Evolutionary conservation across 2,888 invertebrate genomes (phyloP).

Genomic region (Chrysomela aeneicollis): DNA sequence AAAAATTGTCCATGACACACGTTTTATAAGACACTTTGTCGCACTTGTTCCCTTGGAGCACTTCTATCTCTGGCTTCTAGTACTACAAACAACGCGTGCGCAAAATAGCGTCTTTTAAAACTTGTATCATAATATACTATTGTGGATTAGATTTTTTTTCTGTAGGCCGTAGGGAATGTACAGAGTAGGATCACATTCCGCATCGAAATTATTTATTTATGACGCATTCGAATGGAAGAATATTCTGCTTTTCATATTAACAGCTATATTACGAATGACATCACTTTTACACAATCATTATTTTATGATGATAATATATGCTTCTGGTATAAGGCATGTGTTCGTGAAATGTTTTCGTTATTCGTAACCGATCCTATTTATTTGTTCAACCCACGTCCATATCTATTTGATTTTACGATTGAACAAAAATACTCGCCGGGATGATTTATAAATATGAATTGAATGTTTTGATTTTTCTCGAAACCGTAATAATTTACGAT

Average conservation of each 20-base stretch:
- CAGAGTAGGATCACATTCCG: background rate
- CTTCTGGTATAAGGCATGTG: background rate
- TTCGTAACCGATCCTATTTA: background rate
- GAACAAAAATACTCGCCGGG: background rate
- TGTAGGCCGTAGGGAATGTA: background rate
- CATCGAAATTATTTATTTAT: background rate
- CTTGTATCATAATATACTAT: too few relatives aligned
- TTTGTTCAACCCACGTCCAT: slow-evolving; percentile 4
- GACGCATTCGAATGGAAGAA: background rate
- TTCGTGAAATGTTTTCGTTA: slow-evolving; percentile 1
- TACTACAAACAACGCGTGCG: too few relatives aligned
- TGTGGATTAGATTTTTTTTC: too few relatives aligned
- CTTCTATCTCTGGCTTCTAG: too few relatives aligned
- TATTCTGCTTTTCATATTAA: slow-evolving; percentile 1
- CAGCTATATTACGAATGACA: background rate
- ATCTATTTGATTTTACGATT: background rate
- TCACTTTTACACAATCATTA: background rate
- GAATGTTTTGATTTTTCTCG: background rate
- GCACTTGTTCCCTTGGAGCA: too few relatives aligned
- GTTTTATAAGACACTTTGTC: too few relatives aligned
- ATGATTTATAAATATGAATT: background rate
- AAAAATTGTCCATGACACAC: too few relatives aligned
- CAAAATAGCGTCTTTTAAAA: too few relatives aligned
- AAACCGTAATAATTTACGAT: background rate
- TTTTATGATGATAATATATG: background rate